phyloP scores from a whole-genome alignment of 2,888 invertebrate species.

The Dendrolimus houi region DNA sequence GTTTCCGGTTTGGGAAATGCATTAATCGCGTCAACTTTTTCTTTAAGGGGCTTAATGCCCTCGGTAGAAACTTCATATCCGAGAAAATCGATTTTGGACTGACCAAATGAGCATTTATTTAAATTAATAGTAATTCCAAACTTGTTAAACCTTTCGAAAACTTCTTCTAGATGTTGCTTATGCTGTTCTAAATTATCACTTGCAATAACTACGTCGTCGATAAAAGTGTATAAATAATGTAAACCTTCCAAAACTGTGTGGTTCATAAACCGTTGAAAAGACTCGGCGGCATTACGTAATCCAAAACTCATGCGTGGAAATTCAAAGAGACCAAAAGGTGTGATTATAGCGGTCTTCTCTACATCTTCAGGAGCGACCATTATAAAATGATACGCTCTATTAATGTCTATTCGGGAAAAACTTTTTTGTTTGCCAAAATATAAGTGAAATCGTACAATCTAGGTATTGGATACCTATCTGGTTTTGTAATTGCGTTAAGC shows the following conservation, averaged over 20 bases:
- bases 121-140: no score
- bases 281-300: constrained; percentile 7
- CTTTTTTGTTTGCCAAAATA: constrained; percentile 3
- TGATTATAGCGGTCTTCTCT: constrained; percentile 7
- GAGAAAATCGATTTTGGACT: constrained; percentile 10
- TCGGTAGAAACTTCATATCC: constrained; percentile 12
- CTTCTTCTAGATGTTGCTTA: no score
- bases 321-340: constrained; percentile 4
- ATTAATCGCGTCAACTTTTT: constrained; percentile 12
- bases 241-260: constrained; percentile 8
- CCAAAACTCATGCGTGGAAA: constrained; percentile 8
- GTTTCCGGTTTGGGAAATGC: constrained; percentile 10
- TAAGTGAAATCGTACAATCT: constrained; percentile 7
- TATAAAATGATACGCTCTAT: constrained; percentile 6
- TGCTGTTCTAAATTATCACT: no score
- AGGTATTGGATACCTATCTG: constrained; percentile 7
- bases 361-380: neutral
- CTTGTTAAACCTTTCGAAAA: no score
- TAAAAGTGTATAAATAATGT: constrained; percentile 17
- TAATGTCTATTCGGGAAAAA: constrained; percentile 5
- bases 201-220: no score
- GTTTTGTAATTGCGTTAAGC: no score
- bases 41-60: constrained; percentile 10
- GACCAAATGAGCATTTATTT: constrained; percentile 13
- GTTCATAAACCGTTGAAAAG: constrained; percentile 15